Percentiles rank a stretch among this genome's conserved stretches.
Evolutionary conservation across 2,113 vertebrate genomes (phyloP).

Genomic region (Nycticryphes semicollaris): DNA sequence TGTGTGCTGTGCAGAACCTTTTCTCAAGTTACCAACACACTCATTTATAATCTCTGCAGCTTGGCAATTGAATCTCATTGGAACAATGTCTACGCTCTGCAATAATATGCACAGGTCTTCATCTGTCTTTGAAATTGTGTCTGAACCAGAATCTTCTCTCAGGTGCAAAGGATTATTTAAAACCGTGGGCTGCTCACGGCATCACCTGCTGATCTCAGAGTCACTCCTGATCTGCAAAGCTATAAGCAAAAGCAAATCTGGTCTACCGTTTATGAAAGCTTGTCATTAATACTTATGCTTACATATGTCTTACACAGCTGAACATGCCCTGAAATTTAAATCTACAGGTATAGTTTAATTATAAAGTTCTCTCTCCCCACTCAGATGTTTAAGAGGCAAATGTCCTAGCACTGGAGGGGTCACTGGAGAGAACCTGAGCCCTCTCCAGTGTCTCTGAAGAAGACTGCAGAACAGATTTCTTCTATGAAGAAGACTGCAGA

Average conservation of each 20-base stretch:
- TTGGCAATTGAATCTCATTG: neutral
- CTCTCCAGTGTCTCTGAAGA: neutral
- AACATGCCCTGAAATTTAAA: neutral
- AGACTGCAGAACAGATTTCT: no score
- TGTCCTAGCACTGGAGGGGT: neutral
- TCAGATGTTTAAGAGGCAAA: neutral
- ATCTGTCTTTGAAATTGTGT: neutral
- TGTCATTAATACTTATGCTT: neutral
- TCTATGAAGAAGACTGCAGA: neutral
- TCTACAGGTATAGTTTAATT: neutral
- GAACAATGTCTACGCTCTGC: neutral
- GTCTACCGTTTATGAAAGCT: neutral
- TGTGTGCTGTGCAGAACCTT: rapidly evolving
- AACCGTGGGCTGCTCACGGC: neutral
- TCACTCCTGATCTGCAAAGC: neutral
- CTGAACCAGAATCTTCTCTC: neutral
- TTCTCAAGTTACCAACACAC: neutral
- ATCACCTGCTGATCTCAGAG: neutral
- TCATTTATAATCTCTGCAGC: neutral
- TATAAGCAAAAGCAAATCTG: neutral
- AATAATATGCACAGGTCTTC: neutral
- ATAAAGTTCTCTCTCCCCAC: neutral
- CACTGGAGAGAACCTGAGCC: neutral
- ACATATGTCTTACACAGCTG: neutral
- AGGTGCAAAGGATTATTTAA: neutral